Conservation (phyloP, 2,797 vertebrate genomes). For the Anguilla marmorata region DNA sequence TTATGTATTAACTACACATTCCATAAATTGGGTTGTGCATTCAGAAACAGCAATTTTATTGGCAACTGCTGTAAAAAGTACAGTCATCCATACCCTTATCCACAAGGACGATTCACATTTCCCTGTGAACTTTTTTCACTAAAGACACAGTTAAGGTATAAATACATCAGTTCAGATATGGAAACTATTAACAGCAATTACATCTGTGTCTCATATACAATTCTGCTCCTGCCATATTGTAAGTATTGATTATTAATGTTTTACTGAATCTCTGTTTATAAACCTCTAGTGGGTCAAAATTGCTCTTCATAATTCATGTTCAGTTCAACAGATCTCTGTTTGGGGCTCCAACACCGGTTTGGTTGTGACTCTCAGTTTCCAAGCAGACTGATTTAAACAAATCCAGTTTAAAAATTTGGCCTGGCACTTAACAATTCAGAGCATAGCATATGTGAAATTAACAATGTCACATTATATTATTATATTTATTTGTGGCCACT, state of each 20-base stretch:
- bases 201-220: neutral
- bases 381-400: neutral
- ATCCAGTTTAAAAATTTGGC: neutral
- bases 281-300: conserved; percentile 6
- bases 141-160: neutral
- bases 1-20: neutral
- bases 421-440: neutral
- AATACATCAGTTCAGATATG: neutral
- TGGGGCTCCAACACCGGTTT: neutral
- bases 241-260: neutral
- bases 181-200: neutral
- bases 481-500: neutral
- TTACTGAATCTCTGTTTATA: neutral
- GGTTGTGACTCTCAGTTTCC: neutral
- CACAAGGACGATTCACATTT: neutral
- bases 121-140: neutral
- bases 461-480: neutral
- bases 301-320: conserved; percentile 7
- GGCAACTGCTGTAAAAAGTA: neutral
- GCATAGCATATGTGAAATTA: neutral
- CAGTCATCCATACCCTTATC: neutral
- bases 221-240: neutral
- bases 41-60: neutral
- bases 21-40: neutral
- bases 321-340: neutral